These are phyloP conservation scores for Ceramica pisi DNA, from an alignment of 2,888 invertebrate genomes.

Conservation along the genomic window DNA sequence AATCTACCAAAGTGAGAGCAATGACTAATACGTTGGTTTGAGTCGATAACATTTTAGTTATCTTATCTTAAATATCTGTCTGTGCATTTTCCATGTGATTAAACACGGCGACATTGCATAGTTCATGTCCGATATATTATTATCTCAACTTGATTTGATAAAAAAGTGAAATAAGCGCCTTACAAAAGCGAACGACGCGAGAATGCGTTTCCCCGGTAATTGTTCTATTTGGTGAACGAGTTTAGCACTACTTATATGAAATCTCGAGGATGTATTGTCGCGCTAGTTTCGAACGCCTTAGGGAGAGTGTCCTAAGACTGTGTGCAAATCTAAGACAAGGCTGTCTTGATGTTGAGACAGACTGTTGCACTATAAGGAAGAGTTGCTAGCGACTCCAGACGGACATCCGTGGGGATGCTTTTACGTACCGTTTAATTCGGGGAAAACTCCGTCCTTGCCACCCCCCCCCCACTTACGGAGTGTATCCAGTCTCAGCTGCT, in stretches of 20 bases:
- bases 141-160: neutral
- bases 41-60: neutral
- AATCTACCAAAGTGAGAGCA: neutral
- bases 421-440: too few species aligned
- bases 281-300: neutral
- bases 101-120: neutral
- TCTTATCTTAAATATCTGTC: slow-evolving; percentile 7
- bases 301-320: neutral
- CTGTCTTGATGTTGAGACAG: neutral
- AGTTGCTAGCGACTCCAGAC: too few species aligned
- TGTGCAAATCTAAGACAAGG: neutral
- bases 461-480: too few species aligned
- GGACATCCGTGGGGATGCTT: too few species aligned
- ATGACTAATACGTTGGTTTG: slow-evolving; percentile 31
- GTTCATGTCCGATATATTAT: neutral
- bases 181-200: neutral
- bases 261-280: neutral
- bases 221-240: neutral
- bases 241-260: neutral
- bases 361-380: too few species aligned
- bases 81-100: neutral
- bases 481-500: too few species aligned
- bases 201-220: neutral
- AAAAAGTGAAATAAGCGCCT: slow-evolving; percentile 7
- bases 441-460: too few species aligned